phyloP scores from a whole-genome alignment of 2,888 invertebrate genomes.

The Drosophila paranaensis region DNA sequence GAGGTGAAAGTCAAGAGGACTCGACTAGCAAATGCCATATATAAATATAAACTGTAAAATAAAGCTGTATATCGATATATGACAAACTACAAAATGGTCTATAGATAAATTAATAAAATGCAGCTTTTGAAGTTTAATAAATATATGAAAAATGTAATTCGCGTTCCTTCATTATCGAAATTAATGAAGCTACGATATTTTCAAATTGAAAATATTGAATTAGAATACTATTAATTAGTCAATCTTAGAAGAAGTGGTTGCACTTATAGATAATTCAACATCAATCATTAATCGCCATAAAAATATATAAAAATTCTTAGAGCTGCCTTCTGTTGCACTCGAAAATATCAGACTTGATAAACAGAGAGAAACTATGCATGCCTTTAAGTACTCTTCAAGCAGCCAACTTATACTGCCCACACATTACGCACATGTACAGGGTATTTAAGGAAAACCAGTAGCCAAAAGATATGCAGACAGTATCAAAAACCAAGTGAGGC shows the following conservation, averaged over 20 bases:
- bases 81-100: not conserved
- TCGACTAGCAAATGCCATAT: not conserved
- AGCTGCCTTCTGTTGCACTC: not conserved
- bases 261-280: not conserved
- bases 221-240: too few relatives aligned
- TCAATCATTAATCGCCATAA: too few relatives aligned
- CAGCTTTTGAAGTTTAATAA: too few relatives aligned
- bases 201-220: too few relatives aligned
- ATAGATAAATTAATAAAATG: too few relatives aligned
- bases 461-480: slow-evolving; percentile 52
- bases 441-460: slow-evolving; percentile 64
- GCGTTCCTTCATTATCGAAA: too few relatives aligned
- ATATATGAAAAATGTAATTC: too few relatives aligned
- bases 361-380: not conserved
- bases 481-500: slow-evolving; percentile 3
- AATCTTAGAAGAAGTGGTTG: not conserved
- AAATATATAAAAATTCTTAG: too few relatives aligned
- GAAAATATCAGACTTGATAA: not conserved
- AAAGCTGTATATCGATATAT: not conserved
- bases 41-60: not conserved
- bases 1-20: not conserved
- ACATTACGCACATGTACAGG: not conserved
- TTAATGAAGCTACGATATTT: too few relatives aligned
- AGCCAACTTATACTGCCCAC: not conserved
- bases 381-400: not conserved